Percentiles rank a stretch among this genome's conserved stretches.
Evolutionary conservation across 2,113 vertebrate genomes (phyloP).

Genomic region (Coracopsis vasa): DNA sequence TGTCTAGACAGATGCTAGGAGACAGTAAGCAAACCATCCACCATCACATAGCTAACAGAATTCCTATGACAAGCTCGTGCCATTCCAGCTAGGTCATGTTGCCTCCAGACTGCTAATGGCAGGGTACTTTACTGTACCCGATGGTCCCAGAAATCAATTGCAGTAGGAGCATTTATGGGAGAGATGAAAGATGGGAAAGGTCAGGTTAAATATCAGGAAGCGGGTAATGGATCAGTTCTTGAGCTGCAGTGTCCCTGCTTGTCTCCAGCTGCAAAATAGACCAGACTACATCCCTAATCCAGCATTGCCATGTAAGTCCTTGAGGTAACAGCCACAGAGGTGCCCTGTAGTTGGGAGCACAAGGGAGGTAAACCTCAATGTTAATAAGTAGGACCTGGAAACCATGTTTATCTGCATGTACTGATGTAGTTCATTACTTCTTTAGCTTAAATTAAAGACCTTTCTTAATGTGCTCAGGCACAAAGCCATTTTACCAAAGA

Average conservation of each 20-base stretch:
- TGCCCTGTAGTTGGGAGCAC: background rate
- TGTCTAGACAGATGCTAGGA: background rate
- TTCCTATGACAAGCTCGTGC: background rate
- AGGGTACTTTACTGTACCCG: background rate
- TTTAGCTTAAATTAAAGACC: background rate
- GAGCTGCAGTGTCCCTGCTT: background rate
- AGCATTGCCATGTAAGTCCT: background rate
- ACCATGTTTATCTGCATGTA: background rate
- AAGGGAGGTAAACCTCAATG: background rate
- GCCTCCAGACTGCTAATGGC: background rate
- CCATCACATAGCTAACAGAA: background rate
- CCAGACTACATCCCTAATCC: background rate
- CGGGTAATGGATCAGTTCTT: background rate
- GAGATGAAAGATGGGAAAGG: background rate
- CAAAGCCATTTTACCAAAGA: background rate
- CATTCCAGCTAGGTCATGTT: background rate
- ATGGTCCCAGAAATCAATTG: background rate
- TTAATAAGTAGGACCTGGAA: background rate
- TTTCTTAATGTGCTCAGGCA: background rate
- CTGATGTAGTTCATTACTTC: background rate
- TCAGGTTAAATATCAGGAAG: background rate
- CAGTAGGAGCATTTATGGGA: background rate
- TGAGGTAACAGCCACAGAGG: background rate
- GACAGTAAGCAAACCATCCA: background rate
- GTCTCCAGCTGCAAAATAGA: background rate